These are phyloP conservation scores for Haplochromis vanheusdeni DNA, from an alignment of 2,113 vertebrate genomes.

Conservation along the genomic window DNA sequence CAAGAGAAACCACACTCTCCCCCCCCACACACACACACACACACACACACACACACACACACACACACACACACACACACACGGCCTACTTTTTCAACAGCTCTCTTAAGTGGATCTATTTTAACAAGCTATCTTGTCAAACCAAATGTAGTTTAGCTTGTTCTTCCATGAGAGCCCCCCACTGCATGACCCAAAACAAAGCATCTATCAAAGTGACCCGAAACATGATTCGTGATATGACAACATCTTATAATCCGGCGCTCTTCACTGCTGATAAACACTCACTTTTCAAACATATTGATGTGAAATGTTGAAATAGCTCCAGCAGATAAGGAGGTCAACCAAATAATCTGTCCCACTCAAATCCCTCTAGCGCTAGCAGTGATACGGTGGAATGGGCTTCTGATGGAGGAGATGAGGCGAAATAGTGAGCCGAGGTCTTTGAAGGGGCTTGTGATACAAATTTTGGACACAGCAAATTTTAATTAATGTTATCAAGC, in stretches of 20 bases:
- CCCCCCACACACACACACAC: background rate
- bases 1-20: too few species aligned
- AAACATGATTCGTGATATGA: conserved; percentile 29
- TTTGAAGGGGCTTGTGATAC: background rate
- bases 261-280: background rate
- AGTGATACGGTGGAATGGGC: background rate
- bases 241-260: conserved; percentile 24
- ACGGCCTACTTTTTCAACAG: conserved; percentile 36
- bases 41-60: background rate
- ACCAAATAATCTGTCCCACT: conserved; percentile 39
- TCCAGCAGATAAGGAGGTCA: conserved; percentile 16
- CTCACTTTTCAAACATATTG: background rate
- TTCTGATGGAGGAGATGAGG: conserved; percentile 4
- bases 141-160: conserved; percentile 4
- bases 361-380: background rate
- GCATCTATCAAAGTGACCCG: conserved; percentile 4
- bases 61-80: background rate
- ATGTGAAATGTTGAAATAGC: conserved; percentile 6
- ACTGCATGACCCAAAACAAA: background rate
- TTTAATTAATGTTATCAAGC: background rate
- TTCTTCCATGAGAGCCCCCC: background rate
- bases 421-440: background rate
- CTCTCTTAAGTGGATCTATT: conserved; percentile 30
- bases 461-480: background rate
- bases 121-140: conserved; percentile 41